A percentile compares a stretch with the other conserved stretches of the same genome.
Evolutionary conservation across 2,113 vertebrate species (phyloP).

Genomic region (Pagrus major): DNA sequence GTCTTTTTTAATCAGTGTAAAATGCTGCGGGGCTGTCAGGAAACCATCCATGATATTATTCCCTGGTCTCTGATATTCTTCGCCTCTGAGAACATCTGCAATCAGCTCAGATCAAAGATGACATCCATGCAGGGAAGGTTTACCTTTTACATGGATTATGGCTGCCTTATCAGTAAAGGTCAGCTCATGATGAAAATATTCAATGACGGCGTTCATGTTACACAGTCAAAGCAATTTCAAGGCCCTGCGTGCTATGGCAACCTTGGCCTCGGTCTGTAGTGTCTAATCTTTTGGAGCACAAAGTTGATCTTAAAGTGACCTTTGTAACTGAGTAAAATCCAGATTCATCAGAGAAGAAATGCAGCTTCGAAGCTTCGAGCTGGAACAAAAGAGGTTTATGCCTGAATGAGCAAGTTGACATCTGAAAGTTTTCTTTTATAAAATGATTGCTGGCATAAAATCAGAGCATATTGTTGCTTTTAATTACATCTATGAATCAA

Average conservation of each 20-base stretch:
- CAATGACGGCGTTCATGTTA: conserved; percentile 40
- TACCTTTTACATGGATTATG: conserved; percentile 45
- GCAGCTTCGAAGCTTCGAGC: background rate
- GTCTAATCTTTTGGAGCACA: conserved; percentile 44
- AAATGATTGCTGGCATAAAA: background rate
- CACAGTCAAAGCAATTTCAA: conserved; percentile 53
- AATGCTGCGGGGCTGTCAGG: conserved; percentile 36
- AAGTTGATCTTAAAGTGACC: conserved; percentile 34
- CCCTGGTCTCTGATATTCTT: conserved; percentile 19
- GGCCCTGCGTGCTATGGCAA: conserved; percentile 24
- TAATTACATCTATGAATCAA: background rate
- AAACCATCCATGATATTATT: conserved; percentile 41
- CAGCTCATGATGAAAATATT: conserved; percentile 54
- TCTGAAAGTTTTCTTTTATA: conserved; percentile 2
- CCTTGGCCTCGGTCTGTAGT: conserved; percentile 41
- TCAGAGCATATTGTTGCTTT: background rate
- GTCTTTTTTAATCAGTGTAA: conserved; percentile 67
- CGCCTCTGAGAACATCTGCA: conserved; percentile 45
- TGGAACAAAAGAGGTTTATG: background rate
- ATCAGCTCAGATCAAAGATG: conserved; percentile 50
- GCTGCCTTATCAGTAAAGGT: conserved; percentile 50
- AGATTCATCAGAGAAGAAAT: background rate
- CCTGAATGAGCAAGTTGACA: background rate
- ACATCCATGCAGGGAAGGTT: background rate
- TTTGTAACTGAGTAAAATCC: conserved; percentile 36